Evolutionary conservation across 2,797 vertebrate genomes (phyloP).

Genomic region (Buceros bicornis): DNA sequence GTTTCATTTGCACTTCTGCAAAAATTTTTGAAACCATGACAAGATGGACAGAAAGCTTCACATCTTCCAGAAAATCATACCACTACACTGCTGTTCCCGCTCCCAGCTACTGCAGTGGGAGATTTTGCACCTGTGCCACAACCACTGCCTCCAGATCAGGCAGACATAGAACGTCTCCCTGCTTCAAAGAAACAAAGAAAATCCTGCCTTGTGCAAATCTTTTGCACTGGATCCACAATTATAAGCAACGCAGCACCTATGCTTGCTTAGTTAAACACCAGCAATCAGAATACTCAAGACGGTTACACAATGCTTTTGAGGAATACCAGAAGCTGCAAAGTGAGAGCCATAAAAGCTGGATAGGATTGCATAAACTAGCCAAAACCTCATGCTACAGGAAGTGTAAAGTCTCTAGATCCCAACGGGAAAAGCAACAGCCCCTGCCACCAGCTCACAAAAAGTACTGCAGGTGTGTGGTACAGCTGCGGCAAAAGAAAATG

Average conservation of each 20-base stretch:
- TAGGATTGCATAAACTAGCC: background rate
- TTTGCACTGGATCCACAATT: background rate
- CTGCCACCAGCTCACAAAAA: background rate
- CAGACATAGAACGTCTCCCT: background rate
- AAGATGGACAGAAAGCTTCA: background rate
- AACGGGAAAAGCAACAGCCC: background rate
- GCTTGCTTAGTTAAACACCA: background rate
- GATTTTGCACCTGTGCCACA: background rate
- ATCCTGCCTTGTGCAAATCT: background rate
- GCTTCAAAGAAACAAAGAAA: background rate
- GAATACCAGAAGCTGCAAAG: background rate
- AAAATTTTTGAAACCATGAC: background rate
- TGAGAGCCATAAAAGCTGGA: background rate
- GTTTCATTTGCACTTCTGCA: background rate
- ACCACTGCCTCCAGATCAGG: background rate
- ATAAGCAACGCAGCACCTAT: background rate
- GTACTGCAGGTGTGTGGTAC: background rate
- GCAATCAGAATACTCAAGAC: background rate
- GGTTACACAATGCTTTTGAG: background rate
- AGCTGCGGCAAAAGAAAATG: background rate
- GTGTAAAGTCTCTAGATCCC: background rate
- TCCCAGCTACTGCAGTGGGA: background rate
- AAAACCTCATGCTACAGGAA: background rate
- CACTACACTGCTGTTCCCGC: background rate
- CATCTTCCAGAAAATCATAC: rapidly evolving